Base-by-base conservation (phyloP, 2,797 vertebrate genomes). In the Phrynocephalus forsythii region DNA sequence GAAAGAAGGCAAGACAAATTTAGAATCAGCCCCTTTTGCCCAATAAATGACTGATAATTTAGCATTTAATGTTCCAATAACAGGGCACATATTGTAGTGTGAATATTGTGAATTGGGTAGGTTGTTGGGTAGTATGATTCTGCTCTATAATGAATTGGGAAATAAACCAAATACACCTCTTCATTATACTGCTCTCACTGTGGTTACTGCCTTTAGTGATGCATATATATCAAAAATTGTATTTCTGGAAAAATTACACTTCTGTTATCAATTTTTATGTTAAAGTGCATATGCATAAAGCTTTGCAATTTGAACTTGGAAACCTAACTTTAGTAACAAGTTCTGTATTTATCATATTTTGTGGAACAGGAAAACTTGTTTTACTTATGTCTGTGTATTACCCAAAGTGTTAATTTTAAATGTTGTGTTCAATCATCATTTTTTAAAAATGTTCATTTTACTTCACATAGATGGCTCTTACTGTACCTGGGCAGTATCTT, bases 31-130 rank as follows among this genome's bases (percentile, higher is more conserved):
- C 44, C 5, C 30, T 67, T 80, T 84, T 89, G 63, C 82, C 75
- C n/a, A 33, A 71, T 78, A 44, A 80, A 82, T 72, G 76, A 76
- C 77, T 90, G 79, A 82, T 85, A 80, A 91, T 91, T 94, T 60
- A 82, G 71, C 89, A 88, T 93, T 85, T 94, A 93, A 95, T 96
- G 94, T 95, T 91, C 94, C 93, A 94, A 86, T 96, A 94, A 95
- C 92, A 94, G 94, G 93, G 93, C 94, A 95, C 93, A 95, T 94
- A 95, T 95, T 95, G 93, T 85, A 33, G 90, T 95, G 94, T 93
- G 94, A 93, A 88, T 72, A 88, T 82, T 90, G 81, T 77, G 82
- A 91, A 63, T 86, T 96, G 94, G 95, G 94, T 94, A 92, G 94
- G 92, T 89, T 93, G 93, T 92, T 87, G 90, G 63, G 89, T 89